Evolutionary conservation across 1,140 invertebrate species (phyloP), one percentile per base, ranked within the genome.

Genomic region (Armadillidium nasatum): DNA sequence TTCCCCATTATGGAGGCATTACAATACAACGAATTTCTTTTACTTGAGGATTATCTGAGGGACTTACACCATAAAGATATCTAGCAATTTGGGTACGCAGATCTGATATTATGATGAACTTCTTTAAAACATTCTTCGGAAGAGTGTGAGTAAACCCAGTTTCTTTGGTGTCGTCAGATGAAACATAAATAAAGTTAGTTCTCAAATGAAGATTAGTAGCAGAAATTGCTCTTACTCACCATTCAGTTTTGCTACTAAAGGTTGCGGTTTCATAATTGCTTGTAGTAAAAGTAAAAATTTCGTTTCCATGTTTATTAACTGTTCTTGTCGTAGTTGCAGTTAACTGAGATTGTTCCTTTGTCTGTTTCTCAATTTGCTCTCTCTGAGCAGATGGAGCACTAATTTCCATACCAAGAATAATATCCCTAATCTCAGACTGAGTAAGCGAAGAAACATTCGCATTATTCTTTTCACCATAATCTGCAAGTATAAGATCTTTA

Each of bases 391-490:
- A 98, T 0, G 98, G 98, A 0, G 98, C 97, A 46, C 95, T 97
- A 78, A 99, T 99, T 87, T 99, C 98, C 97, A 99, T 99, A 83
- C 98, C 98, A 43, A 99, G 88, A 83, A 99, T 99, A 77, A 99
- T 99, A 85, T 99, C 98, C 77, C 97, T 91, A 82, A 99, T 99
- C 88, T 99, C 97, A 0, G 96, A 98, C 84, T 99, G 97, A 0
- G 97, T 99, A 11, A 99, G 87, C 0, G 97, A 99, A 0, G 96
- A 96, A 0, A 99, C 97, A 84, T 99, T 99, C 0, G 99, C 98
- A 83, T 99, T 99, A 86, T 99, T 99, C 87, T 99, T 99, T 87
- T 99, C 99, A 82, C 97, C 97, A 83, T 99, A 99, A 87, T 99
- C 98, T 50, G 97, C 97, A 19, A 99, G 85, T 84, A 99, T 99